Base-by-base conservation (phyloP, 2,113 vertebrate genomes). In the Seriola quinqueradiata region DNA sequence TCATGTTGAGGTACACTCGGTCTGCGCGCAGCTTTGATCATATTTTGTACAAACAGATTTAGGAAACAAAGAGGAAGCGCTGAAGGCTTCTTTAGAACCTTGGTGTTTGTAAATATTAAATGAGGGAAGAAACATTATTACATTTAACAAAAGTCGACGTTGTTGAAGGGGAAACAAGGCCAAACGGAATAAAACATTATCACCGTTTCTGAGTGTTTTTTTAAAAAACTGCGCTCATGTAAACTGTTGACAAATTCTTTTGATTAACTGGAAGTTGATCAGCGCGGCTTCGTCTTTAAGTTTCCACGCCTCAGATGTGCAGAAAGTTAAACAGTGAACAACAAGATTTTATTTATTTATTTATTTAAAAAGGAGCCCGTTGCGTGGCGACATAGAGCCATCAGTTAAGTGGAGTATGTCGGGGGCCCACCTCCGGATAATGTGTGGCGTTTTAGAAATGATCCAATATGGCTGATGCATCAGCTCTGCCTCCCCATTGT, bases 391-490 rank as follows among this genome's bases (percentile, higher is more conserved):
- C 11, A 4, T 32, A 58, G 72, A 25, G 82, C 61, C 42, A 89
- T 87, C 68, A 23, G 68, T 85, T 73, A 71, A 52, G 77, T 50
- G 52, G 68, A 79, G 89, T 68, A 66, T 66, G 75, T 58, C 16
- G 6, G 16, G 16, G 81, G 69, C 50, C 82, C 81, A 70, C 82
- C 85, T 87, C 67, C 50, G 17, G 72, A 81, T 88, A 65, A 78
- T 42, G 40, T 64, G 79, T 71, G 74, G 77, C 73, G 71, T 76
- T 86, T 85, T 82, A 85, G 82, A 82, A 86, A 88, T 77, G 77
- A 90, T 91, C 82, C 87, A 75, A 87, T 81, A 75, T 83, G 88
- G 85, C 90, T 87, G 85, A 87, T 81, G 81, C 87, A 82, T 90
- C 89, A 82, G 86, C 85, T 79, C 84, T 79, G 81, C 84, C 77